Percentiles rank a stretch among this genome's conserved stretches.
Conservation (phyloP, 2,797 vertebrate genomes). For the Tapirus indicus region DNA sequence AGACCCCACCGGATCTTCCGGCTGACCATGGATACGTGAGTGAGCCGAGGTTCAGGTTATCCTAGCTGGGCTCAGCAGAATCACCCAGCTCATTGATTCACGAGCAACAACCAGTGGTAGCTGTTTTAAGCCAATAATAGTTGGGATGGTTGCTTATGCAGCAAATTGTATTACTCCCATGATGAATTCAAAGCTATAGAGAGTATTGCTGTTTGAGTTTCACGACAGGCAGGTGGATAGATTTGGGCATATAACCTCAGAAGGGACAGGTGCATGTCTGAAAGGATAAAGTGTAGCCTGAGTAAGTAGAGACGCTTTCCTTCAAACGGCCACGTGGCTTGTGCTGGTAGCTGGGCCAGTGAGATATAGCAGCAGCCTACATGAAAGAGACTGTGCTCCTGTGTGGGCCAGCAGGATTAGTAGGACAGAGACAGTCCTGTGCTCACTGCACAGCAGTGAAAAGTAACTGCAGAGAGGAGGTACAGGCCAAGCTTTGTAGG, state of each 20-base stretch:
- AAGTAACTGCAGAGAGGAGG: background rate
- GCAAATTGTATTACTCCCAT: background rate
- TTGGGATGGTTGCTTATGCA: background rate
- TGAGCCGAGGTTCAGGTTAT: background rate
- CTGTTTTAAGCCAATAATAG: background rate
- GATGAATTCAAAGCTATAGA: background rate
- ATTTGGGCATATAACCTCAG: background rate
- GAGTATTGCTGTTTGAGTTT: background rate
- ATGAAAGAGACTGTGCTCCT: background rate
- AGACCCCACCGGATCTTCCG: background rate
- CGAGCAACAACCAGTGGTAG: background rate
- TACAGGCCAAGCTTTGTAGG: rapidly evolving
- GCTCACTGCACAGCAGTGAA: background rate
- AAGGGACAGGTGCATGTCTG: background rate
- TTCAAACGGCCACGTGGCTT: background rate
- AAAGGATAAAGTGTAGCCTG: background rate
- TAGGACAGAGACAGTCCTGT: no score
- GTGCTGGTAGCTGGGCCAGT: background rate
- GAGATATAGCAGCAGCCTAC: background rate
- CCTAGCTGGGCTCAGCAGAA: background rate
- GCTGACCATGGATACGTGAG: background rate
- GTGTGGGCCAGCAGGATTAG: rapidly evolving
- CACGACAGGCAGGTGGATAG: background rate
- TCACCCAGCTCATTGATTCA: background rate
- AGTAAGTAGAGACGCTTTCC: background rate